Evolutionary conservation across 2,888 invertebrate species (phyloP), one percentile per base, ranked within the genome.

Genomic region (Limnephilus marmoratus): DNA sequence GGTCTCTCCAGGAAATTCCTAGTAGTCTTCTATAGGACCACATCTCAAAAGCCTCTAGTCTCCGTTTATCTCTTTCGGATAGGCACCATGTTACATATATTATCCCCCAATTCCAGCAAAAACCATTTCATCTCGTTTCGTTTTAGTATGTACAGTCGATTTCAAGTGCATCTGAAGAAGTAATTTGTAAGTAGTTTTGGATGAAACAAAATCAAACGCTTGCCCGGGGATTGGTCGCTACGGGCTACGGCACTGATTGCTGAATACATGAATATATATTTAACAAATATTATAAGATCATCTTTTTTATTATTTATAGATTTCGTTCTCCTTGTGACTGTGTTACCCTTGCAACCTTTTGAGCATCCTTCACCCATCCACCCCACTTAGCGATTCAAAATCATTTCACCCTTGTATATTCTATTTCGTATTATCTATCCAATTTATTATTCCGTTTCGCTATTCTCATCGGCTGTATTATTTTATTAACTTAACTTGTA

Each of bases 401-500:
- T 68, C 68, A 68, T 68, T 68, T 68, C 68, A 68, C 68, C 68
- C 68, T 68, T 68, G 68, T 68, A 4, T 68, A 68, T 68, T 68
- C 68, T 9, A n/a, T 68, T 68, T 68, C 68, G 24, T 24, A 68
- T 68, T 68, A 68, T 68, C 24, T 68, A 7, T 68, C 24, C 68
- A 9, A 68, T 83, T 34, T 41, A 83, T 37, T 24, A 34, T 83
- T 37, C 34, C 34, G 37, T 31, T 83, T 29, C 18, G 37, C 1
- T 15, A 31, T 82, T 34, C 13, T 82, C 5, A 82, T 31, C 31
- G 13, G 31, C 34, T 82, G 29, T 31, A 18, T 82, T 82, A 34
- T 82, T 31, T 82, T 82, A 82, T 82, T 11, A 86, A 86, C 49
- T 82, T 11, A 86, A 86, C 49, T 49, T 86, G 85, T 86, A 45